phyloP scores from a whole-genome alignment of 2,113 vertebrate genomes.

The Chamaetylas fuelleborni region DNA sequence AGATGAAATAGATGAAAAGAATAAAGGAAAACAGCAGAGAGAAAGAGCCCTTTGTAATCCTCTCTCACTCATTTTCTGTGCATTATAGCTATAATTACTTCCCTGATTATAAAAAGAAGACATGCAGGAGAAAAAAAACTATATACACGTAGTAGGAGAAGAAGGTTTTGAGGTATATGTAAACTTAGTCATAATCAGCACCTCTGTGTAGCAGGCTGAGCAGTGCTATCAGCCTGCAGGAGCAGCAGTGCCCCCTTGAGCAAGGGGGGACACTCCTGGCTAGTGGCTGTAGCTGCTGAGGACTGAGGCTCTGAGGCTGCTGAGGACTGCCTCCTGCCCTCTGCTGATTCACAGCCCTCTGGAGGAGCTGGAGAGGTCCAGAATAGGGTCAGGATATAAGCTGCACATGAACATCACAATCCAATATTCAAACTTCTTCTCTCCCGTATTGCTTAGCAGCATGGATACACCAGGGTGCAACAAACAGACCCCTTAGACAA shows the following conservation, averaged over 20 bases:
- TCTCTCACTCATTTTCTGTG: conserved; percentile 4
- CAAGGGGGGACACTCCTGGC: accelerated
- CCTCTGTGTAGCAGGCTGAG: not conserved
- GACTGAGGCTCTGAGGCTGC: not conserved
- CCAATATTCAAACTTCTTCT: not conserved
- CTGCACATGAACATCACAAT: not conserved
- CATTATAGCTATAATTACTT: conserved; percentile 40
- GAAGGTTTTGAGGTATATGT: not conserved
- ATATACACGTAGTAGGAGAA: not conserved
- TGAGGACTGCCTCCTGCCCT: not conserved
- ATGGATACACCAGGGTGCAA: not conserved
- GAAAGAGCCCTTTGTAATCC: conserved; percentile 31
- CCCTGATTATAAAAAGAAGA: not conserved
- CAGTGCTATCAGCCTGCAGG: not conserved
- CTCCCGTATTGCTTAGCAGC: not conserved
- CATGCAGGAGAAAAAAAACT: not conserved
- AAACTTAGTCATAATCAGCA: not conserved
- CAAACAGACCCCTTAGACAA: not conserved
- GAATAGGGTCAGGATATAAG: not conserved
- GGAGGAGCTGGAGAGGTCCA: not conserved
- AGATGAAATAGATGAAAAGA: conserved; percentile 47
- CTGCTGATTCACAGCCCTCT: accelerated
- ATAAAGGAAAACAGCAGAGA: conserved; percentile 7
- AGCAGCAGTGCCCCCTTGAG: not conserved
- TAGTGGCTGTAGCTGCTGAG: not conserved